Percentiles rank a stretch among this genome's conserved stretches.
Evolutionary conservation across 2,113 vertebrate species (phyloP).

Genomic region (Pogonocichla stellata): DNA sequence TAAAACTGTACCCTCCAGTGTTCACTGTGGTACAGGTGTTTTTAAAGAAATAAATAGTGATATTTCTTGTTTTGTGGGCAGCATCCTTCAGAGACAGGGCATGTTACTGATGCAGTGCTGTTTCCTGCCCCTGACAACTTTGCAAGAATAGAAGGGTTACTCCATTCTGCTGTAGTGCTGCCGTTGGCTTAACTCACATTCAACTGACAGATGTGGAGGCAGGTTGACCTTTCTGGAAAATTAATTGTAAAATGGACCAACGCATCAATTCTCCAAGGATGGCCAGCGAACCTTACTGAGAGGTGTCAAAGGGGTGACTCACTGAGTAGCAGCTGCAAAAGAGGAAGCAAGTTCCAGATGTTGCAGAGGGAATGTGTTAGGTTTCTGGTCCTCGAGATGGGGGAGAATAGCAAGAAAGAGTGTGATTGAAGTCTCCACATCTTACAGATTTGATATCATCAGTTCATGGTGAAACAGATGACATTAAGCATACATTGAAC

Average conservation of each 20-base stretch:
- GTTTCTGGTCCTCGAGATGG: not conserved
- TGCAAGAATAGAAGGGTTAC: not conserved
- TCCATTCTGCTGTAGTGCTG: not conserved
- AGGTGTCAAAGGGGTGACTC: not conserved
- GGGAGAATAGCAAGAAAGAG: not conserved
- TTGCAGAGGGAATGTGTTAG: not conserved
- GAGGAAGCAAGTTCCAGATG: not conserved
- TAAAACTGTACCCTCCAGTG: not conserved
- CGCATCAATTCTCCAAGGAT: not conserved
- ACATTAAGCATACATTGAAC: not conserved
- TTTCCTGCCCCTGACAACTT: not conserved
- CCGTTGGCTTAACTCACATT: not conserved
- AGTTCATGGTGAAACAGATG: not conserved
- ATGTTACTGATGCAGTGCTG: not conserved
- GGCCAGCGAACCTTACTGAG: not conserved
- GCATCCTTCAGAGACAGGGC: not conserved
- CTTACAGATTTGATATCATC: not conserved
- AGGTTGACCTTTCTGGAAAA: not conserved
- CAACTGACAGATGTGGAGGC: not conserved
- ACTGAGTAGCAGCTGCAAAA: not conserved
- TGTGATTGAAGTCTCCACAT: not conserved
- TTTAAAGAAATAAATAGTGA: not conserved
- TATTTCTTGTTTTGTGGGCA: not conserved
- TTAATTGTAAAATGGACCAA: accelerated
- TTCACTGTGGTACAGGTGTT: not conserved